phyloP scores from a whole-genome alignment of 2,888 invertebrate genomes.

The Philopedon plagiatum region DNA sequence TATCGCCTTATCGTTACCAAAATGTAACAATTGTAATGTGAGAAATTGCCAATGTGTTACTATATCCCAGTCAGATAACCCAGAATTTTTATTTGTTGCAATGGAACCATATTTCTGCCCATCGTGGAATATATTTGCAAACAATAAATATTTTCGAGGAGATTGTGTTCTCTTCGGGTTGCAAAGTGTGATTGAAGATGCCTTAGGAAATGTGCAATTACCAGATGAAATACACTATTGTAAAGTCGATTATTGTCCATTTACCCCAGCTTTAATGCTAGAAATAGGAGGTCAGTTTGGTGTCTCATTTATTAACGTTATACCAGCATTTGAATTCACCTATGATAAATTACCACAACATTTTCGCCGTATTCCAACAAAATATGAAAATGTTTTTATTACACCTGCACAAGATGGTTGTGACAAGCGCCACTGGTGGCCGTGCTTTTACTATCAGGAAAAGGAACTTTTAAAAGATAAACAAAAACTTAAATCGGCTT shows the following conservation, averaged over 20 bases:
- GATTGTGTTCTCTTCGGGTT: too few species aligned
- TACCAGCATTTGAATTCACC: background rate
- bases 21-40: background rate
- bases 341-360: background rate
- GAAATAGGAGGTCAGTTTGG: too few species aligned
- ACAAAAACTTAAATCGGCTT: constrained; percentile 29
- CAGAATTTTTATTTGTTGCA: too few species aligned
- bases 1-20: background rate
- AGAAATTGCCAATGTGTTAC: background rate
- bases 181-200: too few species aligned
- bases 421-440: constrained; percentile 32
- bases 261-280: too few species aligned
- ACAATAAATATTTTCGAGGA: too few species aligned
- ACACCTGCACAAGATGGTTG: background rate
- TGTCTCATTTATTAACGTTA: background rate
- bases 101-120: too few species aligned
- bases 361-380: background rate
- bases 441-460: constrained; percentile 43
- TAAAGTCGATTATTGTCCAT: too few species aligned
- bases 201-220: too few species aligned
- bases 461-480: constrained; percentile 19
- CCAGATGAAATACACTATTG: too few species aligned
- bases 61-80: too few species aligned
- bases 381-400: background rate
- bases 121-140: too few species aligned